A percentile compares a stretch with the other conserved stretches of the same genome.
phyloP scores from a whole-genome alignment of 2,113 vertebrate species.

The Zootoca vivipara region DNA sequence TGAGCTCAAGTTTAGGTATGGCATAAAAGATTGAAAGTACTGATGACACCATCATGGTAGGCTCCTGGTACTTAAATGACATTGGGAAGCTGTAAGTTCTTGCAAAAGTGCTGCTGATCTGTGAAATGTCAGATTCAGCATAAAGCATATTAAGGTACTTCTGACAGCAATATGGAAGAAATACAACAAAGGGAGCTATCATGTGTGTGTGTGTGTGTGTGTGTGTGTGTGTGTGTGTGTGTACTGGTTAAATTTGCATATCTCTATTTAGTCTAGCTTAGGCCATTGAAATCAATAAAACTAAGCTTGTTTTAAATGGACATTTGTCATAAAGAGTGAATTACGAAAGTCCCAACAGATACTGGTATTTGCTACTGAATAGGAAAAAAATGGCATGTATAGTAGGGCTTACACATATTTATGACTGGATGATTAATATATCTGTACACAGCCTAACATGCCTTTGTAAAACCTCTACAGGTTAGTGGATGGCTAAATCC shows the following conservation, averaged over 20 bases:
- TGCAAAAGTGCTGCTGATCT: neutral
- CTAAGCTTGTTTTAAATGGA: neutral
- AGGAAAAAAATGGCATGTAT: neutral
- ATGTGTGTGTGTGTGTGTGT: too few species aligned
- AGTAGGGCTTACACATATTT: neutral
- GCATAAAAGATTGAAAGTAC: neutral
- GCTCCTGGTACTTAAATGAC: neutral
- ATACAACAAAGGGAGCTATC: too few species aligned
- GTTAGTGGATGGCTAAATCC: neutral
- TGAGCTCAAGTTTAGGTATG: constrained; percentile 23
- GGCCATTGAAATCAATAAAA: neutral
- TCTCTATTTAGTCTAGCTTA: neutral
- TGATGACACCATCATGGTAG: neutral
- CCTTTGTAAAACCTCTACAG: neutral
- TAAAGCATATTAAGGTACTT: neutral
- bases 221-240: too few species aligned
- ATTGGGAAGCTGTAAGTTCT: neutral
- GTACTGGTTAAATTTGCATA: neutral
- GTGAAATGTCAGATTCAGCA: neutral
- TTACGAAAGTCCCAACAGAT: neutral
- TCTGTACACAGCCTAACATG: neutral
- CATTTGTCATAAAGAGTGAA: neutral
- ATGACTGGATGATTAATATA: neutral
- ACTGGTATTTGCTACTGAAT: neutral
- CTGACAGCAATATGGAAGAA: neutral